Evolutionary conservation across 1,140 invertebrate genomes (phyloP).

Genomic region (Hyles vespertilio): DNA sequence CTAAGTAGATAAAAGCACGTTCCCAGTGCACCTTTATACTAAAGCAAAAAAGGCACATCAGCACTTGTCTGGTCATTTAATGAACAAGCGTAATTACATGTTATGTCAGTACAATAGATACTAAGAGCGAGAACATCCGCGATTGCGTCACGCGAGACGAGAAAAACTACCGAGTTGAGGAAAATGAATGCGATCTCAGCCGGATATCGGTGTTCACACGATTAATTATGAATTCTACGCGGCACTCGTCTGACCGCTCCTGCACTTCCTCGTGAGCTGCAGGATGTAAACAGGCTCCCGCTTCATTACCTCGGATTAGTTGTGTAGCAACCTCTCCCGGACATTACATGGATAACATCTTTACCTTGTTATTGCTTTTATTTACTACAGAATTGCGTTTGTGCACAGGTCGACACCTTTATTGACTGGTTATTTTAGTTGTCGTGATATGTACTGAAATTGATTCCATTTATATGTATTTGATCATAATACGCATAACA

Average conservation of each 20-base stretch:
- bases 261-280: conserved; percentile 23
- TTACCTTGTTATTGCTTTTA: too few species aligned
- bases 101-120: conserved; percentile 24
- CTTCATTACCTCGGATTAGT: conserved; percentile 8
- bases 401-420: too few species aligned
- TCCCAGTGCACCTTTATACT: too few species aligned
- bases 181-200: conserved; percentile 56
- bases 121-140: conserved; percentile 40
- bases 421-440: too few species aligned
- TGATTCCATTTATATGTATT: too few species aligned
- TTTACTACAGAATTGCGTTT: too few species aligned
- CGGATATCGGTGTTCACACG: conserved; percentile 61
- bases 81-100: conserved; percentile 16
- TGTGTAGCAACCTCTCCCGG: conserved; percentile 12
- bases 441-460: too few species aligned
- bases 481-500: too few species aligned
- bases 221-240: conserved; percentile 35
- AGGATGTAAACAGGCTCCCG: conserved; percentile 26
- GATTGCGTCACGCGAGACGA: conserved; percentile 54
- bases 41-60: neutral
- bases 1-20: too few species aligned
- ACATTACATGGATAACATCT: neutral
- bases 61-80: conserved; percentile 15
- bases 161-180: conserved; percentile 49
- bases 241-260: conserved; percentile 23